Percentiles rank a stretch among this genome's conserved stretches.
Evolutionary conservation across 2,888 invertebrate genomes (phyloP).

Genomic region (Agrochola litura): DNA sequence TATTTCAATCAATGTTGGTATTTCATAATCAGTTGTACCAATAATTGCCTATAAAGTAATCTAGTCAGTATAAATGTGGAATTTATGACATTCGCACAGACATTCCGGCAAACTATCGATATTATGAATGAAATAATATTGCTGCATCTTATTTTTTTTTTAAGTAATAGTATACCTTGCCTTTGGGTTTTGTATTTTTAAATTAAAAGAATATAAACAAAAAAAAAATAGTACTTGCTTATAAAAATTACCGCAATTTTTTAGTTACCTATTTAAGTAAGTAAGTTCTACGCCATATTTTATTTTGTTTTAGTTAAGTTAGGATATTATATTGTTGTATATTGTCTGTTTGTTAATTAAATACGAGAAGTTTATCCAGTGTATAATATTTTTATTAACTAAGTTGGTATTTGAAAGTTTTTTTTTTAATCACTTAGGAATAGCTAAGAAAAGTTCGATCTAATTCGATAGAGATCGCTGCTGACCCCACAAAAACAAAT

Average conservation of each 20-base stretch:
- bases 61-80: neutral
- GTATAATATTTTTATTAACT: neutral
- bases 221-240: no score
- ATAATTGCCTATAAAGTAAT: neutral
- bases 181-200: neutral
- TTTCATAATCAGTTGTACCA: constrained; percentile 27
- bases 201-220: neutral
- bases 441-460: neutral
- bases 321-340: neutral
- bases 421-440: neutral
- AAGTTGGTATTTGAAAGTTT: neutral
- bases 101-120: neutral
- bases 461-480: neutral
- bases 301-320: neutral
- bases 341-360: neutral
- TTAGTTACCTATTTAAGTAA: neutral
- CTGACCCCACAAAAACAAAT: constrained; percentile 13
- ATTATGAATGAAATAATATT: neutral
- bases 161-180: no score
- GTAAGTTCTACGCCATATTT: neutral
- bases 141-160: neutral
- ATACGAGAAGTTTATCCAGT: neutral
- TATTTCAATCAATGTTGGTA: constrained; percentile 17
- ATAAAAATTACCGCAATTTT: neutral
- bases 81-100: neutral